A percentile compares a stretch with the other conserved stretches of the same genome.
These are phyloP conservation scores for Poliocrania exsul DNA, from an alignment of 2,797 vertebrate genomes.

Conservation along the genomic window DNA sequence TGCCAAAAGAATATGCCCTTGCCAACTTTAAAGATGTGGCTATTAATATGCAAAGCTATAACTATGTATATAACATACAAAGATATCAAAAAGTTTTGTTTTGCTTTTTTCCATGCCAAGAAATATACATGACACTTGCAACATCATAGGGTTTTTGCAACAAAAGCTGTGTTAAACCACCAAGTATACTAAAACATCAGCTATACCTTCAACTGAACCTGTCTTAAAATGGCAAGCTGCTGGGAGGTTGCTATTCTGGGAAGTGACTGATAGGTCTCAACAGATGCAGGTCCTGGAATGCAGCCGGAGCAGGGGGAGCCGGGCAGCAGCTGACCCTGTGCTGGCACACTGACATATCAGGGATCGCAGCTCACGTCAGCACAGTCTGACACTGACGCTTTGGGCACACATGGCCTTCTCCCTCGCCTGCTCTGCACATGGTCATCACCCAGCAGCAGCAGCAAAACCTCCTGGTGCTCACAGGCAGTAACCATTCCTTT, in stretches of 20 bases:
- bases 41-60: neutral
- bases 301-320: constrained; percentile 46
- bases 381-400: constrained; percentile 53
- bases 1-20: neutral
- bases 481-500: constrained; percentile 30
- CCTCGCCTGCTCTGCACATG: neutral
- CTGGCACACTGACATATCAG: constrained; percentile 47
- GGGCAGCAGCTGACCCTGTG: constrained; percentile 68
- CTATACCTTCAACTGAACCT: constrained; percentile 71
- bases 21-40: neutral
- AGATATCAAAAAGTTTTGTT: neutral
- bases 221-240: constrained; percentile 91
- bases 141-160: neutral
- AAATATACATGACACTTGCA: neutral
- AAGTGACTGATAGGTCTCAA: constrained; percentile 87
- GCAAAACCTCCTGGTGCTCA: neutral
- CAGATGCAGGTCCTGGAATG: constrained; percentile 92
- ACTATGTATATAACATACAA: neutral
- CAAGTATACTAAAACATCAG: neutral
- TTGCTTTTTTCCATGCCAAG: neutral
- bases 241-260: constrained; percentile 91
- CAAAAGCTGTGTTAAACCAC: neutral
- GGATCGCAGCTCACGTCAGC: constrained; percentile 44
- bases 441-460: neutral
- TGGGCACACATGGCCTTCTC: constrained; percentile 49